Base-by-base conservation (phyloP, 2,113 vertebrate genomes). In the Serranochromis macrocephalus region DNA sequence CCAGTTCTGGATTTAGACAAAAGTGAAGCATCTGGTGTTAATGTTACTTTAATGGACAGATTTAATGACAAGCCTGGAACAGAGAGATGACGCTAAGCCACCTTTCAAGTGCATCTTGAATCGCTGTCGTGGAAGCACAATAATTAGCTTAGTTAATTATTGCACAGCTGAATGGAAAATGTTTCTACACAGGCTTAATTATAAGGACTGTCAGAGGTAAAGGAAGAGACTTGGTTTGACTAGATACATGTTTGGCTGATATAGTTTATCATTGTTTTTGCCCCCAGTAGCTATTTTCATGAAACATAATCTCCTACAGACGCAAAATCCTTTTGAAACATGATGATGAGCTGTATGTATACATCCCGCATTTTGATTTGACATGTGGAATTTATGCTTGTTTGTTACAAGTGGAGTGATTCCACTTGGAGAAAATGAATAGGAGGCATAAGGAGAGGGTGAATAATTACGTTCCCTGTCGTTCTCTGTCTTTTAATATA, bases 381-480 rank as follows among this genome's bases (percentile, higher is more conserved):
- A 81, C 66, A 85, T 58, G 57, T 87, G 87, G 79, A 85, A 87
- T 86, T 38, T 85, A 66, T 83, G 82, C 81, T 33, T 57, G 58
- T 68, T 71, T 45, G 21, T 33, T 83, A 88, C 6, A 49, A 73
- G 81, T n/a, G 78, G 83, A 63, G 58, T 31, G 73, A 92, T 88
- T 82, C 75, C 86, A 87, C 81, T 88, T 87, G 84, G 85, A 90
- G 90, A 91, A 95, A 95, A 96, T 90, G 90, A 94, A 90, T 75
- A 71, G 91, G 89, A 86, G 9, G 61, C 53, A 71, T 82, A 57
- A 55, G 71, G 78, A 49, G 63, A 66, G 38, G 78, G 79, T 78
- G 91, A 94, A 88, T 91, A 82, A 89, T 83, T 82, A 71, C 21
- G 61, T 80, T 87, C 33, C 29, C 88, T 91, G 89, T 93, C 75